phyloP scores from a whole-genome alignment of 2,888 invertebrate species.

The Cheilosia pagana region DNA sequence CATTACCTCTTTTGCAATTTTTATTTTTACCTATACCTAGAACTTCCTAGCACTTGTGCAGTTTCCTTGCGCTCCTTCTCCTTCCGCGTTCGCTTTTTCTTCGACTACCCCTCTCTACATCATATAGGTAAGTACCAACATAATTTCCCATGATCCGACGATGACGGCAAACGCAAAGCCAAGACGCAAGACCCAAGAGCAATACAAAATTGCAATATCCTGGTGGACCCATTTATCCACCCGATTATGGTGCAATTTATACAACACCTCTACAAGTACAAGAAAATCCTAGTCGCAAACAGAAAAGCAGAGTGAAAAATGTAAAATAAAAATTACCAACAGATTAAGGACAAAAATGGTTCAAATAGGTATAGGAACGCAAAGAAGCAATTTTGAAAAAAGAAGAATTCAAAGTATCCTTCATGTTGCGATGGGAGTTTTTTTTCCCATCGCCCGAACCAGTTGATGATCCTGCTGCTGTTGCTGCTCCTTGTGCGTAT shows the following conservation, averaged over 20 bases:
- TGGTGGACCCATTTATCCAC: background rate
- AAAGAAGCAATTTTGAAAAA: background rate
- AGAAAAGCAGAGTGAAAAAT: background rate
- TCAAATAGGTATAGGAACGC: constrained; percentile 7
- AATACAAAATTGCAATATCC: background rate
- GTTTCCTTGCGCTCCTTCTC: background rate
- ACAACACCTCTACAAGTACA: background rate
- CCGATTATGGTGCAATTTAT: background rate
- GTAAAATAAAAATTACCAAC: constrained; percentile 13
- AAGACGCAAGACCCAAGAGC: background rate
- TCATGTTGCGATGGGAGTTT: constrained; percentile 8
- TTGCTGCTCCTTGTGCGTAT: constrained; percentile 39
- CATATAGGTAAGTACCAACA: background rate
- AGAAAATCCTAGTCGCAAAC: background rate
- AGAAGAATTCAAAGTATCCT: constrained; percentile 23
- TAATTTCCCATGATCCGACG: background rate
- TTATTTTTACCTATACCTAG: too few species aligned
- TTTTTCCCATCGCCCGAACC: constrained; percentile 45
- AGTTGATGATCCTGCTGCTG: constrained; percentile 43
- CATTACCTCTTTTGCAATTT: constrained; percentile 1
- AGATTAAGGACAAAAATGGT: constrained; percentile 31
- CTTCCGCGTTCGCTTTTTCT: background rate
- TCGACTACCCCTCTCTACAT: too few species aligned
- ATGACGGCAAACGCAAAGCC: background rate
- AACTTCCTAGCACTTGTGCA: background rate